Conservation (phyloP, 1,140 invertebrate species). For the Carposina sasakii region DNA sequence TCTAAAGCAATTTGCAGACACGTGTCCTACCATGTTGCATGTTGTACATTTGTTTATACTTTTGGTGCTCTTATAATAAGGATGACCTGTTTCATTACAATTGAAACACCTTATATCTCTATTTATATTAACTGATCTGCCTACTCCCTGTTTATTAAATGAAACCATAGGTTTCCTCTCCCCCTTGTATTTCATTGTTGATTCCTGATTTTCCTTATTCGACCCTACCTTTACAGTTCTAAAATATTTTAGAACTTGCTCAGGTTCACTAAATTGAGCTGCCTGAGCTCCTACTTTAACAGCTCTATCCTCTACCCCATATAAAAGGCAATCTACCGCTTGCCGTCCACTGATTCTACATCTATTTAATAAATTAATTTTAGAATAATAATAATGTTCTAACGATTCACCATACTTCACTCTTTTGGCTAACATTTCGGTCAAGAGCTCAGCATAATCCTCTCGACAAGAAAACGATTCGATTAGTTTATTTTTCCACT, state of each 20-base stretch:
- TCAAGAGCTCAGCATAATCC: slow-evolving; percentile 22
- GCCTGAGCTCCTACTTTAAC: slow-evolving; percentile 25
- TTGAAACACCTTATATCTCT: slow-evolving; percentile 22
- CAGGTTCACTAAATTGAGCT: slow-evolving; percentile 21
- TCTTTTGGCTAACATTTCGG: slow-evolving; percentile 19
- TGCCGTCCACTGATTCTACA: slow-evolving; percentile 20
- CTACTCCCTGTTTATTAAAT: background rate
- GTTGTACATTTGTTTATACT: slow-evolving; percentile 13
- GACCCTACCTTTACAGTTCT: slow-evolving; percentile 9
- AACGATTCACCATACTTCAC: slow-evolving; percentile 22
- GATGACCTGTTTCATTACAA: slow-evolving; percentile 26
- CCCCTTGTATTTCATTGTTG: background rate
- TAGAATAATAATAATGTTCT: slow-evolving; percentile 30
- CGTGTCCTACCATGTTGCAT: slow-evolving; percentile 21
- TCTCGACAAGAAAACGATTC: slow-evolving; percentile 25
- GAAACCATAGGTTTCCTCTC: slow-evolving; percentile 3
- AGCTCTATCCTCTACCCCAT: slow-evolving; percentile 24
- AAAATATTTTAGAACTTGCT: slow-evolving; percentile 25
- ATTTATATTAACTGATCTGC: background rate
- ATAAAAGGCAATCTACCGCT: slow-evolving; percentile 29
- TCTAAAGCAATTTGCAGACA: slow-evolving; percentile 12
- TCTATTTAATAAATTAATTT: slow-evolving; percentile 26
- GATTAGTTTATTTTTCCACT: slow-evolving; percentile 31
- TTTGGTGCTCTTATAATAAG: slow-evolving; percentile 25
- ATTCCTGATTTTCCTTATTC: background rate